phyloP scores from a whole-genome alignment of 1,140 invertebrate genomes.

The Caenorhabditis brenneri region DNA sequence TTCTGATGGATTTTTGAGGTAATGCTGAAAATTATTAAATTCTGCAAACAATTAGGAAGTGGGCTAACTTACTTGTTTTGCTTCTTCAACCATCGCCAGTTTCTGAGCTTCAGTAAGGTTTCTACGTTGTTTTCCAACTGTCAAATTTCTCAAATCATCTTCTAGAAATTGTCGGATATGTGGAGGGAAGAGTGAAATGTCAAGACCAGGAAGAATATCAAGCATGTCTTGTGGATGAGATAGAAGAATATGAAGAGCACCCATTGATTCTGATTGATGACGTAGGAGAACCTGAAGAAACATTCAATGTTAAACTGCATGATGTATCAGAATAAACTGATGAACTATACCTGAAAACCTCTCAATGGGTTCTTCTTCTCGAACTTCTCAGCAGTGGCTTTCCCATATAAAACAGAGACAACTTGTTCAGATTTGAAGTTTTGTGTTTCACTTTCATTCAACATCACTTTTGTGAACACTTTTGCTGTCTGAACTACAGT shows the following conservation, averaged over 20 bases:
- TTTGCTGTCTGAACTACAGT: background rate
- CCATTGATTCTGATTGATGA: background rate
- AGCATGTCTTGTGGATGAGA: constrained; percentile 1
- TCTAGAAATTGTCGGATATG: background rate
- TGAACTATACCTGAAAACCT: background rate
- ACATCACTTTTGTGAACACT: background rate
- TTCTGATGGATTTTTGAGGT: background rate
- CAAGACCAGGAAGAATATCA: background rate
- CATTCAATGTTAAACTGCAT: background rate
- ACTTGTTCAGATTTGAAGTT: background rate
- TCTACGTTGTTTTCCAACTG: background rate
- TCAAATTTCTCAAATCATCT: background rate
- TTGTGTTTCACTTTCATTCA: background rate
- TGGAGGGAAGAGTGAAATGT: background rate
- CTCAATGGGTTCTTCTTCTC: background rate
- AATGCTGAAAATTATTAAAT: background rate
- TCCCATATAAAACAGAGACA: background rate
- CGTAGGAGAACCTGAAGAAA: background rate
- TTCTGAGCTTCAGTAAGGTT: background rate
- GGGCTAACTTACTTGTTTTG: background rate
- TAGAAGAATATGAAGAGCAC: background rate
- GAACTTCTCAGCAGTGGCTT: background rate
- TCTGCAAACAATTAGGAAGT: background rate
- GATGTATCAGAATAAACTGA: background rate
- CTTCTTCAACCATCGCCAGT: background rate